A percentile compares a stretch with the other conserved stretches of the same genome.
Conservation (phyloP, 2,888 invertebrate genomes). For the Drosophila peninsularis region DNA sequence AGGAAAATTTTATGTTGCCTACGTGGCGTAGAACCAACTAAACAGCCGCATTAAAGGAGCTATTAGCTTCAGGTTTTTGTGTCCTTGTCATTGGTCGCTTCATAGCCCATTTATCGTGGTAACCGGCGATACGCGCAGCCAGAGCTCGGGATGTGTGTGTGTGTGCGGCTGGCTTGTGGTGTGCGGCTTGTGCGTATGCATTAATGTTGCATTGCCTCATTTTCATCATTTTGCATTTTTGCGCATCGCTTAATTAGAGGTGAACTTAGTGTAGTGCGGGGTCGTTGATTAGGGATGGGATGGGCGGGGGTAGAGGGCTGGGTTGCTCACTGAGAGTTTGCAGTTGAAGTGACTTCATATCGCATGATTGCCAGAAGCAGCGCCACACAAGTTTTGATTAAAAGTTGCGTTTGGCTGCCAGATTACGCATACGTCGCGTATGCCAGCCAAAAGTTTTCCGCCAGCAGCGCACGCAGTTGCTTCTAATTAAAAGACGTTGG, state of each 20-base stretch:
- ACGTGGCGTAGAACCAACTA: slow-evolving; percentile 65
- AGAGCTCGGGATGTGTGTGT: neutral
- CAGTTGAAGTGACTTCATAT: slow-evolving; percentile 61
- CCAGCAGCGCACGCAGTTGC: slow-evolving; percentile 18
- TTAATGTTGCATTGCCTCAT: slow-evolving; percentile 68
- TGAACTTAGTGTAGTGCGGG: slow-evolving; percentile 28
- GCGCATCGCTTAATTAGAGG: slow-evolving; percentile 68
- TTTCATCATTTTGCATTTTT: slow-evolving; percentile 56
- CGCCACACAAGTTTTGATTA: slow-evolving; percentile 70
- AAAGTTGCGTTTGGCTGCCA: slow-evolving; percentile 54
- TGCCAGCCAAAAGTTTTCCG: slow-evolving; percentile 43
- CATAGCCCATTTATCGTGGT: slow-evolving; percentile 52
- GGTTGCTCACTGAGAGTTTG: slow-evolving; percentile 16
- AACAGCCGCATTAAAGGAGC: slow-evolving; percentile 71
- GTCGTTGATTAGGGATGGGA: neutral
- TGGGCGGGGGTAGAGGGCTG: neutral
- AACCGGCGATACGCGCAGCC: slow-evolving; percentile 30
- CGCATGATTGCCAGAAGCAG: slow-evolving; percentile 64
- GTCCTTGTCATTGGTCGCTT: slow-evolving; percentile 36
- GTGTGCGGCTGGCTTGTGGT: slow-evolving; percentile 24
- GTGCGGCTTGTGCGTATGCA: slow-evolving; percentile 46
- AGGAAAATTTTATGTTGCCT: slow-evolving; percentile 65
- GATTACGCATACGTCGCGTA: slow-evolving; percentile 62
- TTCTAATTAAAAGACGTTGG: slow-evolving; percentile 69
- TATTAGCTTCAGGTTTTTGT: slow-evolving; percentile 59